Percentiles rank a stretch among this genome's conserved stretches.
Conservation (phyloP, 2,797 vertebrate genomes). For the Tenualosa thibaudeaui region DNA sequence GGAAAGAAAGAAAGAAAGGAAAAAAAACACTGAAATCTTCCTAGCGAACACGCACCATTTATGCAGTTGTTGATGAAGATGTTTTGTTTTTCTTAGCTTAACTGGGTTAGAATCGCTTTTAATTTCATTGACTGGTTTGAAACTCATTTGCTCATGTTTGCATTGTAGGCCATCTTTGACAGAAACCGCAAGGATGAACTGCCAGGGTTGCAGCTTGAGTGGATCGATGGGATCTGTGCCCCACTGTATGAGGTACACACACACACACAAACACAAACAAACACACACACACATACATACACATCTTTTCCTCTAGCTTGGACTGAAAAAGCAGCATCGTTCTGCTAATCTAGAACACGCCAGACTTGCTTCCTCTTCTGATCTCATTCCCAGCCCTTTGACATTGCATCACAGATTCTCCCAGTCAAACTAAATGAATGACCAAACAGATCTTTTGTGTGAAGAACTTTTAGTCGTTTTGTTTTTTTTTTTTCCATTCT, state of each 20-base stretch:
- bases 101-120: background rate
- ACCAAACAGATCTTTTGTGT: background rate
- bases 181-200: slow-evolving; percentile 98
- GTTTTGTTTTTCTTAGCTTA: background rate
- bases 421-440: background rate
- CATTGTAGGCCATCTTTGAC: slow-evolving; percentile 95
- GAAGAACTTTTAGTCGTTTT: background rate
- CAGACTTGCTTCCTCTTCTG: background rate
- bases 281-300: slow-evolving; percentile 35
- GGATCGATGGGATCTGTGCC: slow-evolving; percentile 96
- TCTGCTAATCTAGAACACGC: background rate
- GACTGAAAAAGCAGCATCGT: background rate
- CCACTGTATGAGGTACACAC: slow-evolving; percentile 90
- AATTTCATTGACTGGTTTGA: background rate
- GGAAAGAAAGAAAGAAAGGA: background rate
- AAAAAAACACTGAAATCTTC: background rate
- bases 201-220: slow-evolving; percentile 92
- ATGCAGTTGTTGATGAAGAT: background rate
- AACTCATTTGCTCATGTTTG: slow-evolving; percentile 36
- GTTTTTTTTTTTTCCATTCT: background rate
- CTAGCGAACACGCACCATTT: background rate
- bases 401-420: background rate
- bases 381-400: background rate
- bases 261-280: slow-evolving; percentile 50
- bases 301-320: background rate